A percentile compares a stretch with the other conserved stretches of the same genome.
These are phyloP conservation scores for Hymenopus coronatus DNA, from an alignment of 2,888 invertebrate species.

Conservation along the genomic window DNA sequence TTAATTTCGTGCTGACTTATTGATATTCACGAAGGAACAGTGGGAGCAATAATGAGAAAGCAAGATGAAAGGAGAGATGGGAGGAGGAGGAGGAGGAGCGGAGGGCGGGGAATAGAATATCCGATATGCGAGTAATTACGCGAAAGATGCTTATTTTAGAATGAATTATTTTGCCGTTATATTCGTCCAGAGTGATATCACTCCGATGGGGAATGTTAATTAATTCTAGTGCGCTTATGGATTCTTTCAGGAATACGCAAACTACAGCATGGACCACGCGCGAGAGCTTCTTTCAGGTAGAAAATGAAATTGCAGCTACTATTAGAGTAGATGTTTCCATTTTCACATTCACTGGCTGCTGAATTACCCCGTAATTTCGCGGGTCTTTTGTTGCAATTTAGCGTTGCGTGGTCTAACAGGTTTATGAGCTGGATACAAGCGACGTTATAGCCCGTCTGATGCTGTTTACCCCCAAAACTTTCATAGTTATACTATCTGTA, in stretches of 20 bases:
- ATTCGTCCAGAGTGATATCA: background rate
- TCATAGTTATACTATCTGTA: too few relatives aligned
- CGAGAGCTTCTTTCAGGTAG: too few relatives aligned
- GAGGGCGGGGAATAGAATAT: background rate
- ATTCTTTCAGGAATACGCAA: background rate
- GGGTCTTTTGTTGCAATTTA: background rate
- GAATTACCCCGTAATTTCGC: too few relatives aligned
- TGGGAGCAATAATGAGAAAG: slow-evolving; percentile 15
- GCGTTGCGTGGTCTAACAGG: too few relatives aligned
- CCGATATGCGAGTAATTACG: background rate
- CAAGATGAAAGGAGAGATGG: background rate
- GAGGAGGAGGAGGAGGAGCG: background rate
- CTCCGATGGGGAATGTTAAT: background rate
- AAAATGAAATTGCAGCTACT: background rate
- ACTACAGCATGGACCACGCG: background rate
- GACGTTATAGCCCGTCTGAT: too few relatives aligned
- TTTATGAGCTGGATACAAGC: too few relatives aligned
- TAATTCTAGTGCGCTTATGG: background rate
- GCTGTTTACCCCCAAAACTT: too few relatives aligned
- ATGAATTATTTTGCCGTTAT: background rate
- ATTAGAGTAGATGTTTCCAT: too few relatives aligned
- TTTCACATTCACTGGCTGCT: too few relatives aligned
- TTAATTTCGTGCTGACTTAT: slow-evolving; percentile 9
- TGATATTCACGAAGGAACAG: slow-evolving; percentile 14
- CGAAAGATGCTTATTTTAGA: slow-evolving; percentile 2